A percentile compares a stretch with the other conserved stretches of the same genome.
Conservation (phyloP, 2,113 vertebrate genomes). For the Datnioides undecimradiatus region DNA sequence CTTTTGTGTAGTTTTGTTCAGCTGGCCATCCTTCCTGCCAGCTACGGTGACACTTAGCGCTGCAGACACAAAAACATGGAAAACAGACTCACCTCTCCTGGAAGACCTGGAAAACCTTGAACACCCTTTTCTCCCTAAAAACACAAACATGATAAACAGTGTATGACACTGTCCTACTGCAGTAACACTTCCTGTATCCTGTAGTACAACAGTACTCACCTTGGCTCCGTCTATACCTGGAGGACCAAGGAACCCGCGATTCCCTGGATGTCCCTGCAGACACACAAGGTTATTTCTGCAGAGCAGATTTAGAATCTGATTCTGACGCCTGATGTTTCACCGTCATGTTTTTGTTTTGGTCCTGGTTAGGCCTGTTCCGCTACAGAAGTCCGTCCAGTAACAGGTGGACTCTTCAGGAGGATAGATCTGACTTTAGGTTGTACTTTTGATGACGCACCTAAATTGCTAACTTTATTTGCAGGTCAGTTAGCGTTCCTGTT, state of each 20-base stretch:
- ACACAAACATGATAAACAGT: constrained; percentile 6
- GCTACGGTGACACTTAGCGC: not conserved
- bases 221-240: constrained; percentile 67
- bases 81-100: constrained; percentile 75
- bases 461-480: not conserved
- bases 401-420: not conserved
- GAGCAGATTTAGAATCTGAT: not conserved
- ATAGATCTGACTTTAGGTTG: not conserved
- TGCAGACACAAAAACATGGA: not conserved
- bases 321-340: too few species aligned
- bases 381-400: not conserved
- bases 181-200: not conserved
- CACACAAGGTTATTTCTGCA: not conserved
- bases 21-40: not conserved
- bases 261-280: constrained; percentile 75
- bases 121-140: constrained; percentile 80
- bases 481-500: not conserved
- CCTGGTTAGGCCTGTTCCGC: not conserved
- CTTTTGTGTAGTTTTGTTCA: too few species aligned
- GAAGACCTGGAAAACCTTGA: constrained; percentile 63
- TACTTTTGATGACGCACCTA: not conserved
- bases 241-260: constrained; percentile 65
- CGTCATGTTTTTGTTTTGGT: not conserved
- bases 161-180: not conserved
- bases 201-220: constrained; percentile 64